These are phyloP conservation scores for Agrochola macilenta DNA, from an alignment of 2,888 invertebrate genomes.

Conservation along the genomic window DNA sequence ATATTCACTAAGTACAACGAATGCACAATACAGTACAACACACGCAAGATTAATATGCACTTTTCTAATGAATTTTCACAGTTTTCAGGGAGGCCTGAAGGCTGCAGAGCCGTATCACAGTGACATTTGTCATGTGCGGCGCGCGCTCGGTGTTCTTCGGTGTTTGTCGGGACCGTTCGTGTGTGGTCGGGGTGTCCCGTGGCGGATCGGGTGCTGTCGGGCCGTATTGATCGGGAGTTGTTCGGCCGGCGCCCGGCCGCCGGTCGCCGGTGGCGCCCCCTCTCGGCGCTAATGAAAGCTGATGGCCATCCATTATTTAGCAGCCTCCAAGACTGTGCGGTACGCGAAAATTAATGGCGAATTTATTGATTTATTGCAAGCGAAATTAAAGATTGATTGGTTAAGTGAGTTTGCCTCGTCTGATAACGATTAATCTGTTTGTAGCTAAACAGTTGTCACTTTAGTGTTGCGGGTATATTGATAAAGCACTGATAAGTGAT, in stretches of 20 bases:
- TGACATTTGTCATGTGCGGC: slow-evolving; percentile 88
- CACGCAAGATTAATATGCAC: slow-evolving; percentile 71
- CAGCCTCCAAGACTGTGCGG: slow-evolving; percentile 84
- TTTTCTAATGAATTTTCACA: slow-evolving; percentile 76
- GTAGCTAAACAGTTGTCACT: slow-evolving; percentile 58
- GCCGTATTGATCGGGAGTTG: slow-evolving; percentile 81
- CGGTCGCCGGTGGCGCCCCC: slow-evolving; percentile 88
- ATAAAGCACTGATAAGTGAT: slow-evolving; percentile 32
- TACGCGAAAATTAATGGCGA: slow-evolving; percentile 87
- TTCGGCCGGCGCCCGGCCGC: slow-evolving; percentile 83
- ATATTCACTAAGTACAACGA: slow-evolving; percentile 71
- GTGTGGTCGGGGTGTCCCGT: slow-evolving; percentile 69
- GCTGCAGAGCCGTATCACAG: slow-evolving; percentile 84
- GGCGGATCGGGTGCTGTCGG: slow-evolving; percentile 59
- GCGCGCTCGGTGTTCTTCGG: slow-evolving; percentile 74
- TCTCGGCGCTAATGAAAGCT: slow-evolving; percentile 85
- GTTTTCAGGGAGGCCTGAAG: slow-evolving; percentile 87
- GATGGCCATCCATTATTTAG: slow-evolving; percentile 89
- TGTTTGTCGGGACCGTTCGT: slow-evolving; percentile 73
- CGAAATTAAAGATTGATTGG: slow-evolving; percentile 86
- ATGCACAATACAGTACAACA: slow-evolving; percentile 75
- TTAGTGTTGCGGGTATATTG: slow-evolving; percentile 23
- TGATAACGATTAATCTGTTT: slow-evolving; percentile 64
- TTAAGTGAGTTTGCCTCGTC: slow-evolving; percentile 71
- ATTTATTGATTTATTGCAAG: slow-evolving; percentile 89